phyloP scores from a whole-genome alignment of 2,113 vertebrate genomes.

The Callionymus lyra region DNA sequence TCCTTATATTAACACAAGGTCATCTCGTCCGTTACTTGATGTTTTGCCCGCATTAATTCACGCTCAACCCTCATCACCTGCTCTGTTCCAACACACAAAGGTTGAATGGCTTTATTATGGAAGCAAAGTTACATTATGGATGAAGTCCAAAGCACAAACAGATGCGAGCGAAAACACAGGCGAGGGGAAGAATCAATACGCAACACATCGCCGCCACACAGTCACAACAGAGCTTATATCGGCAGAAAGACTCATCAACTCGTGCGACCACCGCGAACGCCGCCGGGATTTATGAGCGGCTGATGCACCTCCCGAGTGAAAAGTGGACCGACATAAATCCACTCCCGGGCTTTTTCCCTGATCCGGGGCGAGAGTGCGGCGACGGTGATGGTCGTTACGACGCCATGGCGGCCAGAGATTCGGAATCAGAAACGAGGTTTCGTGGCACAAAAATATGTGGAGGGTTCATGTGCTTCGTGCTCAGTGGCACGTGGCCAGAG shows the following conservation, averaged over 20 bases:
- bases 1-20: too few species aligned
- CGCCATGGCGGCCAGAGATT: neutral
- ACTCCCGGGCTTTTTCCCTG: conserved; percentile 16
- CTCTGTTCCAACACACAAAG: neutral
- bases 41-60: conserved; percentile 18
- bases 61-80: conserved; percentile 1
- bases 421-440: too few species aligned
- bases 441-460: too few species aligned
- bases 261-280: conserved; percentile 2
- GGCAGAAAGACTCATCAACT: conserved; percentile 10
- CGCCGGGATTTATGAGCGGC: conserved; percentile 13
- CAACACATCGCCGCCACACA: conserved; percentile 7
- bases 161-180: conserved; percentile 1
- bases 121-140: conserved; percentile 6
- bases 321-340: conserved; percentile 29
- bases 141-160: conserved; percentile 3
- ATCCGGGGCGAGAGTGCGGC: conserved; percentile 2
- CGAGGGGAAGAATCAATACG: conserved; percentile 1
- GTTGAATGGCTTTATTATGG: conserved; percentile 10
- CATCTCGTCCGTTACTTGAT: too few species aligned
- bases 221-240: conserved; percentile 10
- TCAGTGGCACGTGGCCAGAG: too few species aligned
- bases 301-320: conserved; percentile 12
- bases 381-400: neutral
- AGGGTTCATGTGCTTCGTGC: too few species aligned